A percentile compares a stretch with the other conserved stretches of the same genome.
phyloP scores from a whole-genome alignment of 2,888 invertebrate species.

The Thera obeliscata region DNA sequence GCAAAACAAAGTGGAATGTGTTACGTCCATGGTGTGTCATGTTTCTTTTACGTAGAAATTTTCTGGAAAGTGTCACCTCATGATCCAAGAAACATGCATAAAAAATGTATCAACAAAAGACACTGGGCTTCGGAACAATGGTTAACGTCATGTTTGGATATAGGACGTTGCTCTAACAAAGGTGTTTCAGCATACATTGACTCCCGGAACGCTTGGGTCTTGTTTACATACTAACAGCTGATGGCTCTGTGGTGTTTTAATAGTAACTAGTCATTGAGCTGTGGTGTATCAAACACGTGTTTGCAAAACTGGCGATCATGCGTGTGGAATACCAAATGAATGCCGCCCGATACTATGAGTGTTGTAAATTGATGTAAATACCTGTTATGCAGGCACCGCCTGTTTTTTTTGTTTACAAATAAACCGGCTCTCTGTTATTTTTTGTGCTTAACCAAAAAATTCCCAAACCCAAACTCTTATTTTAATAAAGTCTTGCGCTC shows the following conservation, averaged over 20 bases:
- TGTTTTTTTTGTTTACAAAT: conserved; percentile 31
- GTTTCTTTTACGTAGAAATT: neutral
- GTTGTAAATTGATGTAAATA: conserved; percentile 12
- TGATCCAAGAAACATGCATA: conserved; percentile 13
- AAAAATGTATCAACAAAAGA: conserved; percentile 22
- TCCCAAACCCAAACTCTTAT: neutral
- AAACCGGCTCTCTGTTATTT: conserved; percentile 7
- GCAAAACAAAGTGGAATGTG: no score
- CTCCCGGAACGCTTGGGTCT: conserved; percentile 31
- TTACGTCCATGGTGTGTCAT: no score
- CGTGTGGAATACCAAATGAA: conserved; percentile 21
- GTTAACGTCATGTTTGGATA: conserved; percentile 29
- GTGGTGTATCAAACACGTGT: conserved; percentile 21
- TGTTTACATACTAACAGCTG: conserved; percentile 29
- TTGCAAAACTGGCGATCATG: conserved; percentile 17
- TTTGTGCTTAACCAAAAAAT: neutral
- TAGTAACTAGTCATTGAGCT: conserved; percentile 13
- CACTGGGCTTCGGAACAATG: conserved; percentile 21
- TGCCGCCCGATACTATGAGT: conserved; percentile 1
- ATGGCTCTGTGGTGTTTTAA: conserved; percentile 13
- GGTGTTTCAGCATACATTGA: conserved; percentile 31
- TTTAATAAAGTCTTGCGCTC: no score
- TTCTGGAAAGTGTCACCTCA: conserved; percentile 6
- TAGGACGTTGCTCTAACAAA: conserved; percentile 34
- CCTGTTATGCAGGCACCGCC: conserved; percentile 9